Evolutionary conservation across 2,113 vertebrate species (phyloP).

Genomic region (Cephalopterus ornatus): DNA sequence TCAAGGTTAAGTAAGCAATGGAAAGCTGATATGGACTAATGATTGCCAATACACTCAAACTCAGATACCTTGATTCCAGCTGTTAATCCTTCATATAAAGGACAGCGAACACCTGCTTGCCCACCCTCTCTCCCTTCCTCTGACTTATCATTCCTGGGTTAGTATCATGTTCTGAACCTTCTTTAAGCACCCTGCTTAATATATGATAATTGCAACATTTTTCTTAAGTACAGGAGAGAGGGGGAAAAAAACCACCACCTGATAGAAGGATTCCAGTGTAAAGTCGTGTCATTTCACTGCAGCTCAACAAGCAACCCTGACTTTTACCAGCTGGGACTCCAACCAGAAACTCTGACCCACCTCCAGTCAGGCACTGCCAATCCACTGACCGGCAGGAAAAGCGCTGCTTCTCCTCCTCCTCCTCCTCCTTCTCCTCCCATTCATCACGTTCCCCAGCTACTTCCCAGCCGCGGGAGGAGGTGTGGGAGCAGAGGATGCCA

Average conservation of each 20-base stretch:
- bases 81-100: neutral
- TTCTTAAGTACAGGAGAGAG: neutral
- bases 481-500: neutral
- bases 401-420: neutral
- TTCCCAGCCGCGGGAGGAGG: neutral
- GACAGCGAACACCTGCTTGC: neutral
- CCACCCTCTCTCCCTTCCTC: neutral
- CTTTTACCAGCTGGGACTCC: neutral
- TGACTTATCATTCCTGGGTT: neutral
- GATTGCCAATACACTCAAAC: neutral
- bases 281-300: neutral
- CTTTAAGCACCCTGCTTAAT: neutral
- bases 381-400: neutral
- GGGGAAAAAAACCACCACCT: fast-evolving
- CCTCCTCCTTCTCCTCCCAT: neutral
- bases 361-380: neutral
- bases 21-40: neutral
- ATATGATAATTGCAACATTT: neutral
- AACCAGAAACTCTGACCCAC: neutral
- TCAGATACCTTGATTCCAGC: neutral
- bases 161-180: neutral
- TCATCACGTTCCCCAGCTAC: neutral
- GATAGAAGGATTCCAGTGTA: neutral
- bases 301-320: neutral
- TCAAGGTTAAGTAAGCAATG: neutral